Conservation (phyloP, 2,113 vertebrate genomes). For the Xenopus laevis region DNA sequence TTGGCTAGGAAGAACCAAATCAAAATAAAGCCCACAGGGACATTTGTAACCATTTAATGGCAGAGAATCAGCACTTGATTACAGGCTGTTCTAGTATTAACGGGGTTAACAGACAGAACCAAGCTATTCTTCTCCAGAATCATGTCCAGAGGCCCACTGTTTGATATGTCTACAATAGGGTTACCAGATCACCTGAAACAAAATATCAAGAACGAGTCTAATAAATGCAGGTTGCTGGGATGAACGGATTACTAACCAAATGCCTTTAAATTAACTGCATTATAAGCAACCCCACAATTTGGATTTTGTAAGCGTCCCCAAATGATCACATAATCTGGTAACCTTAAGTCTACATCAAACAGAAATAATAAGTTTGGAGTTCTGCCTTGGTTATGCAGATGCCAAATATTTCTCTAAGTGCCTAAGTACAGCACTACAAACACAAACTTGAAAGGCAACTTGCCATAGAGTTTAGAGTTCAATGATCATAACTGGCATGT, state of each 20-base stretch:
- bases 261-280: too few species aligned
- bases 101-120: neutral
- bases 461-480: neutral
- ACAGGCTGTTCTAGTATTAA: neutral
- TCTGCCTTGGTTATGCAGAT: neutral
- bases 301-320: too few species aligned
- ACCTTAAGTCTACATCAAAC: neutral
- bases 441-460: neutral
- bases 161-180: neutral
- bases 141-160: neutral
- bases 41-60: neutral
- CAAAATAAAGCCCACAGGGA: neutral
- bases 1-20: neutral
- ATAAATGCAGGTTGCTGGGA: too few species aligned
- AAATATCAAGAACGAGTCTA: too few species aligned
- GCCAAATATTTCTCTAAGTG: neutral
- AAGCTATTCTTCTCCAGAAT: neutral
- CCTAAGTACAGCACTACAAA: neutral
- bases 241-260: too few species aligned
- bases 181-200: too few species aligned
- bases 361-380: neutral
- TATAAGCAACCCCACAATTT: too few species aligned
- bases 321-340: too few species aligned
- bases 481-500: neutral
- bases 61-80: neutral